Evolutionary conservation across 2,113 vertebrate genomes (phyloP).

Genomic region (Plectropomus leopardus): DNA sequence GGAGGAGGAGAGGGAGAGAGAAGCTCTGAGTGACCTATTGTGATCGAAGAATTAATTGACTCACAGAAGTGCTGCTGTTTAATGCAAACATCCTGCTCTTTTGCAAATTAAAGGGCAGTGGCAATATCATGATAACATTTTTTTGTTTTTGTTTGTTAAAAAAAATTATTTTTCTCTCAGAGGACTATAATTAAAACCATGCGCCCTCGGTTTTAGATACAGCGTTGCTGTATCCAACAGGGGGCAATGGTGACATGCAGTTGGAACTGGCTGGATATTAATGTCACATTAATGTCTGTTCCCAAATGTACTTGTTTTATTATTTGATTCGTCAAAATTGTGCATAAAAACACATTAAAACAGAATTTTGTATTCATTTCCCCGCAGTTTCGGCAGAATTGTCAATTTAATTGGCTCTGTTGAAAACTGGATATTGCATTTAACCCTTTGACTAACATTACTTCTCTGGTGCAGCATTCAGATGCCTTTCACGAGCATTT

Average conservation of each 20-base stretch:
- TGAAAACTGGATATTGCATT: no score
- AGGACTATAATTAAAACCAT: slow-evolving; percentile 48
- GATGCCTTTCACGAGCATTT: no score
- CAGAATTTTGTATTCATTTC: not conserved
- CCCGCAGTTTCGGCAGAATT: not conserved
- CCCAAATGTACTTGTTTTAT: not conserved
- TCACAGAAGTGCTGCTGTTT: not conserved
- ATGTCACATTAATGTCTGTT: not conserved
- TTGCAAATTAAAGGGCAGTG: not conserved
- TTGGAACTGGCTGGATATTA: slow-evolving; percentile 14
- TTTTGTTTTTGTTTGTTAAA: not conserved
- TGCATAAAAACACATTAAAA: not conserved
- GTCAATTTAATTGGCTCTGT: not conserved
- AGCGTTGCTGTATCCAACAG: slow-evolving; percentile 60
- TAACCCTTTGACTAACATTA: no score
- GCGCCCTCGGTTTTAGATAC: not conserved
- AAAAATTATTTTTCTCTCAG: not conserved
- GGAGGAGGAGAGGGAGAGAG: slow-evolving; percentile 24
- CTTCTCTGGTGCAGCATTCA: no score
- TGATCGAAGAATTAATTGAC: slow-evolving; percentile 10
- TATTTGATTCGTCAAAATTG: not conserved
- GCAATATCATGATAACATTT: not conserved
- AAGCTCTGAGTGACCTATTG: not conserved
- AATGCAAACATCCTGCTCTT: not conserved
- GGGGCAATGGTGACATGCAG: slow-evolving; percentile 68